Evolutionary conservation across 2,888 invertebrate species (phyloP).

Genomic region (Sepioteuthis lessoniana): DNA sequence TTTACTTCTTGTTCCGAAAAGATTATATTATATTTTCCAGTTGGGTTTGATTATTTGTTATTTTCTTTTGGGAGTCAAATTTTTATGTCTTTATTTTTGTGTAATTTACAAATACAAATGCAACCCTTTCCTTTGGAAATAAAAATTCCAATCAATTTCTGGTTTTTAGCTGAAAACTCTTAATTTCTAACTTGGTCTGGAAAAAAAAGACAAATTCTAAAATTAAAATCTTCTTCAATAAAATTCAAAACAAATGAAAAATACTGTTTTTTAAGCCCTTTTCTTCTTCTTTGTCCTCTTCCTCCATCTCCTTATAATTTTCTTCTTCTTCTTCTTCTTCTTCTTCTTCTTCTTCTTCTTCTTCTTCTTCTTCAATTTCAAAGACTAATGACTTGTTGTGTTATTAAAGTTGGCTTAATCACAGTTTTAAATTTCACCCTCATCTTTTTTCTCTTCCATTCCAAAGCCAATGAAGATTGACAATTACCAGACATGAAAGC

Average conservation of each 20-base stretch:
- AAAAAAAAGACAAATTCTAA: not conserved
- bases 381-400: not conserved
- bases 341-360: not conserved
- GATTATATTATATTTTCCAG: too few species aligned
- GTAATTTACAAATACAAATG: not conserved
- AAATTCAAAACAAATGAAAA: not conserved
- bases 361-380: not conserved
- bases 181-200: not conserved
- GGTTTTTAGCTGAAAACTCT: not conserved
- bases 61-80: too few species aligned
- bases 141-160: not conserved
- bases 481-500: slow-evolving; percentile 11
- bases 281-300: not conserved
- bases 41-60: too few species aligned
- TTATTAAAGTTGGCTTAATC: slow-evolving; percentile 2
- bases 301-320: not conserved
- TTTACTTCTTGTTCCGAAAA: too few species aligned
- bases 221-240: not conserved
- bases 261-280: not conserved
- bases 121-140: not conserved
- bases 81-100: not conserved
- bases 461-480: slow-evolving; percentile 16
- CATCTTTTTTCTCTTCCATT: not conserved
- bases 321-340: not conserved
- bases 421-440: not conserved